A percentile compares a stretch with the other conserved stretches of the same genome.
Conservation (phyloP, 2,888 invertebrate genomes). For the Tinea trinotella region DNA sequence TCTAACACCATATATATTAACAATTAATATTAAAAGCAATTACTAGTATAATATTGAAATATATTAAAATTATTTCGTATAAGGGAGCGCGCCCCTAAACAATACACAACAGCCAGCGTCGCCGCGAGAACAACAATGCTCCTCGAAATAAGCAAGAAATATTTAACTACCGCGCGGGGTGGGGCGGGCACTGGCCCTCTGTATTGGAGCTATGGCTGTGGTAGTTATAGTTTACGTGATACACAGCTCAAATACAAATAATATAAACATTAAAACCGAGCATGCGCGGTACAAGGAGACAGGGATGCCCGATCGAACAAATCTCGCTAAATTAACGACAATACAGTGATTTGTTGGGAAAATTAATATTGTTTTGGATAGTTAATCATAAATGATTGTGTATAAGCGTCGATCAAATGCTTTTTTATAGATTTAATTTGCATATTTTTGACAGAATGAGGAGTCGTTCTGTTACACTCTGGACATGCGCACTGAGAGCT, state of each 20-base stretch:
- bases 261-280: slow-evolving; percentile 71
- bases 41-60: not conserved
- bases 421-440: slow-evolving; percentile 68
- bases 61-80: not conserved
- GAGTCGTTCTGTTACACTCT: slow-evolving; percentile 21
- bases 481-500: slow-evolving; percentile 50
- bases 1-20: not conserved
- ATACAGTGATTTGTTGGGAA: not conserved
- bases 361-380: not conserved
- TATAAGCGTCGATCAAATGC: slow-evolving; percentile 38
- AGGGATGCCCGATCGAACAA: slow-evolving; percentile 34
- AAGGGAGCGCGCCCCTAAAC: slow-evolving; percentile 55
- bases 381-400: not conserved
- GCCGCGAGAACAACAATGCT: slow-evolving; percentile 72
- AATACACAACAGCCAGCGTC: slow-evolving; percentile 67
- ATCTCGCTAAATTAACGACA: not conserved
- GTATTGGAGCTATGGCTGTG: slow-evolving; percentile 71
- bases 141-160: slow-evolving; percentile 74
- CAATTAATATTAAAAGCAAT: not conserved
- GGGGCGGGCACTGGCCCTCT: slow-evolving; percentile 66
- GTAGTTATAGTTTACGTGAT: slow-evolving; percentile 75
- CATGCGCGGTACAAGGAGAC: slow-evolving; percentile 60
- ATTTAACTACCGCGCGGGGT: slow-evolving; percentile 70
- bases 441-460: slow-evolving; percentile 64
- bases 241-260: slow-evolving; percentile 75